Evolutionary conservation across 2,888 invertebrate species (phyloP).

Genomic region (Therioaphis trifolii): DNA sequence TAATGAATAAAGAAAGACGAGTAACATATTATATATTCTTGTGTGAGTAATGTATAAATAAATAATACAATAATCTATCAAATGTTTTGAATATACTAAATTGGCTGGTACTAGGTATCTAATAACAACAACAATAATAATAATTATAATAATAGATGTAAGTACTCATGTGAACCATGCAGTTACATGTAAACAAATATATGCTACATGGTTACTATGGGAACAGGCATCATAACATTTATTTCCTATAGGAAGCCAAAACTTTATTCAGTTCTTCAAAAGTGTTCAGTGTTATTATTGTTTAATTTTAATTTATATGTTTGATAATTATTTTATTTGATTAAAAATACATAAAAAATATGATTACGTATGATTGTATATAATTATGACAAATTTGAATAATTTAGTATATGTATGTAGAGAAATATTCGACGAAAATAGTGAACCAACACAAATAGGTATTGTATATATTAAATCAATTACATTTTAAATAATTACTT

Average conservation of each 20-base stretch:
- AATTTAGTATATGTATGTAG: constrained; percentile 37
- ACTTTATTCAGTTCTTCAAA: background rate
- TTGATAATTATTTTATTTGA: no score
- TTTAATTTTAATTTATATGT: no score
- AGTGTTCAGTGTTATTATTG: background rate
- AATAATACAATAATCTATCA: no score
- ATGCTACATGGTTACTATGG: background rate
- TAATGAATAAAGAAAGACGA: no score
- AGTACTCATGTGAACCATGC: no score
- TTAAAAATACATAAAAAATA: background rate
- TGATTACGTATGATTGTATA: background rate
- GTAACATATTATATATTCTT: no score
- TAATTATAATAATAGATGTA: no score
- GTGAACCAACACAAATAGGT: constrained; percentile 51
- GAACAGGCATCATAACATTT: constrained; percentile 24
- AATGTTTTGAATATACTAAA: no score
- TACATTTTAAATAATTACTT: background rate
- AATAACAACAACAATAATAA: no score
- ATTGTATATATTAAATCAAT: background rate
- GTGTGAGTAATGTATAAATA: no score
- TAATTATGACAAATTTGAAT: constrained; percentile 34
- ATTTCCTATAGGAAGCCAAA: background rate
- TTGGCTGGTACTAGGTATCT: no score
- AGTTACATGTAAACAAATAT: no score
- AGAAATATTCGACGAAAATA: constrained; percentile 53